Evolutionary conservation across 2,113 vertebrate genomes (phyloP), one percentile per base, ranked within the genome.

Genomic region (Grus americana): DNA sequence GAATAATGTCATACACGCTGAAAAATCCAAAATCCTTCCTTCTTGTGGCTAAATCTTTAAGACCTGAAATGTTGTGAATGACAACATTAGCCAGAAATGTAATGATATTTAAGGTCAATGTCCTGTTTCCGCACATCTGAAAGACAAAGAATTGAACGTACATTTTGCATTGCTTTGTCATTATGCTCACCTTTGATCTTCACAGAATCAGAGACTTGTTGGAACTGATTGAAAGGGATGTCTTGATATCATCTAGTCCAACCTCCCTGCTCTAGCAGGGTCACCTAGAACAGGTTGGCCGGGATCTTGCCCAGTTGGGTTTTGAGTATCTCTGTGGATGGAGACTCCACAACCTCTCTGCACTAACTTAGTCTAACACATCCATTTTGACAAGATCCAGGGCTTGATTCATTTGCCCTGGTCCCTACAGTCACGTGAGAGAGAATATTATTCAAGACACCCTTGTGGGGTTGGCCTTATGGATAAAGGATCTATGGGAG

Each of bases 401-500:
- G 18, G 16, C 50, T 66, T 75, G 61, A 58, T 20, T 47, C 4
- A 62, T 70, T 88, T 38, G 16, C 61, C 6, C 13, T 55, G 7
- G 2, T 71, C 18, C 12, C n/a, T 47, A 81, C 6, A 79, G 46
- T 14, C 24, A 50, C 3, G 42, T 22, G 24, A 92, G 24, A 55
- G 54, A 67, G 0, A 50, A 16, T 11, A 52, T 30, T 47, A 90
- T 44, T 74, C 15, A 79, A 63, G 22, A 62, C 21, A 79, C 38
- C 3, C 10, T 85, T 1, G 3, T 18, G 38, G 38, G 14, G 6
- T 47, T 0, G 1, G 38, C 12, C 14, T 46, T 36, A 62, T 0
- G 0, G 13, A 71, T 22, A 14, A 47, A 79, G 61, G 47, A 67
- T 71, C 38, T 58, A 4, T 18, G 17, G 27, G 13, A 92, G 34